Conservation (phyloP, 2,888 invertebrate genomes). For the Ellobium chinense region DNA sequence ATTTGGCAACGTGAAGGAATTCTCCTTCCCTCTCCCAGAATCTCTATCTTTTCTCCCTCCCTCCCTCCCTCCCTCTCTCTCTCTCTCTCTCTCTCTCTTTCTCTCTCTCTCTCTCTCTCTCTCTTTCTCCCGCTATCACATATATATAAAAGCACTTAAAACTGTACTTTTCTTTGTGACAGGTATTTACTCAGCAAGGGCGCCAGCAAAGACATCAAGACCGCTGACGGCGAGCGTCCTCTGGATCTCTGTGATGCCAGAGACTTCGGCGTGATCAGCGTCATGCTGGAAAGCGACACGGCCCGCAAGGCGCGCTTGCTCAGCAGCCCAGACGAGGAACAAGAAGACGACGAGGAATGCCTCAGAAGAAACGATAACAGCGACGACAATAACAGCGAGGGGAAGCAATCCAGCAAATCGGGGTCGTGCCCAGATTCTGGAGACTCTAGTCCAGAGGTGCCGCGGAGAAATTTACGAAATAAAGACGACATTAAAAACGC, state of each 20-base stretch:
- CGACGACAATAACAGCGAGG: background rate
- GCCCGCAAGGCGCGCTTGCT: constrained; percentile 39
- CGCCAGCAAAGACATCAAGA: constrained; percentile 68
- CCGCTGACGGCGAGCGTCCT: constrained; percentile 76
- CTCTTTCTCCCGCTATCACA: background rate
- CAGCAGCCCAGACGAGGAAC: constrained; percentile 50
- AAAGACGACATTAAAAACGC: constrained; percentile 18
- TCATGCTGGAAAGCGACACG: constrained; percentile 66
- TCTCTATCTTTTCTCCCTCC: too few species aligned
- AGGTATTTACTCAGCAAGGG: constrained; percentile 73
- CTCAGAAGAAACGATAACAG: background rate
- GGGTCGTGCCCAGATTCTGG: background rate
- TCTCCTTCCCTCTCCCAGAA: too few species aligned
- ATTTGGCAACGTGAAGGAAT: too few species aligned
- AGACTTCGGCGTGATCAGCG: constrained; percentile 72
- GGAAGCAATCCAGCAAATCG: background rate
- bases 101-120: too few species aligned
- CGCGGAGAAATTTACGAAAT: background rate
- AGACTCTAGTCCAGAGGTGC: constrained; percentile 19
- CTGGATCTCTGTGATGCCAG: constrained; percentile 75
- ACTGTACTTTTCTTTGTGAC: constrained; percentile 19
- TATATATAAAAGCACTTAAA: background rate
- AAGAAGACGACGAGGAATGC: constrained; percentile 17
- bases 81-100: too few species aligned
- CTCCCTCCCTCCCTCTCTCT: too few species aligned